phyloP scores from a whole-genome alignment of 2,113 vertebrate species.

The Phocoena phocoena region DNA sequence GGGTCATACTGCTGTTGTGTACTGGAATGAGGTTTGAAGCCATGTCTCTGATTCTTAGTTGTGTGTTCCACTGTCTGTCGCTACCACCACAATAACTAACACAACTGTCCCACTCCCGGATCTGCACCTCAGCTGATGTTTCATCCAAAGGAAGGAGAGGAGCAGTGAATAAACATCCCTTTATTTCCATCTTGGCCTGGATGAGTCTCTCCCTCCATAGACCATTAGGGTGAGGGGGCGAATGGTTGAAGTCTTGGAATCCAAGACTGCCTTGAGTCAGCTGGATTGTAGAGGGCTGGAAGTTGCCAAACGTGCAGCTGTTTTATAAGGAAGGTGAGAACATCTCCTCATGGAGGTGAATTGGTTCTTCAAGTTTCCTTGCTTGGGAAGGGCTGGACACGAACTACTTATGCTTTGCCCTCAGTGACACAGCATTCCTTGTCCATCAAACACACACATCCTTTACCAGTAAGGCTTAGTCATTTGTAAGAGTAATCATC shows the following conservation, averaged over 20 bases:
- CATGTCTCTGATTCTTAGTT: not conserved
- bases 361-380: not conserved
- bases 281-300: not conserved
- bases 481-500: not conserved
- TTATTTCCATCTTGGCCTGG: not conserved
- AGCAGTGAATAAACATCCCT: not conserved
- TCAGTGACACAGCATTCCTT: not conserved
- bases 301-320: not conserved
- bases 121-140: not conserved
- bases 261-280: not conserved
- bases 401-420: not conserved
- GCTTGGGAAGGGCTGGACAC: not conserved
- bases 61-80: not conserved
- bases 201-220: not conserved
- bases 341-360: not conserved
- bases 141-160: not conserved
- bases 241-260: not conserved
- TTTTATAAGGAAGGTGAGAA: slow-evolving; percentile 27
- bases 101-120: not conserved
- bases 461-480: slow-evolving; percentile 7
- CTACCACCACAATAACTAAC: not conserved
- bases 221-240: not conserved
- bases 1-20: not conserved
- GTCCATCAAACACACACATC: not conserved
- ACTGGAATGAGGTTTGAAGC: not conserved